Percentiles rank a stretch among this genome's conserved stretches.
These are phyloP conservation scores for Toxotes chatareus DNA, from an alignment of 2,113 vertebrate species.

Conservation along the genomic window DNA sequence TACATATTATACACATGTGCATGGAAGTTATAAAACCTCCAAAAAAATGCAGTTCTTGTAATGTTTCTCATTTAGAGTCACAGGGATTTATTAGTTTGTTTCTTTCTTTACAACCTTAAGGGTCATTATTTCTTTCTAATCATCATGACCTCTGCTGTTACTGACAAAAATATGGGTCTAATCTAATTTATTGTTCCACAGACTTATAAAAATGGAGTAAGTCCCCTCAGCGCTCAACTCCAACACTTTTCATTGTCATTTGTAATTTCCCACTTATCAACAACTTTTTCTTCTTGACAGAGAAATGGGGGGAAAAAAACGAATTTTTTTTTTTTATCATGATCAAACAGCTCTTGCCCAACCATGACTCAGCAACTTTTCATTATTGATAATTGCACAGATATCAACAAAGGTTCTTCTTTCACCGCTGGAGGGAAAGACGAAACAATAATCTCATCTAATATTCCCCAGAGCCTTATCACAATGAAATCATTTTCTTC, in stretches of 20 bases:
- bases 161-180: constrained; percentile 39
- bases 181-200: constrained; percentile 57
- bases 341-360: constrained; percentile 53
- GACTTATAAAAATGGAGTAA: constrained; percentile 45
- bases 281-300: constrained; percentile 43
- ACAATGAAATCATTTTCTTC: constrained; percentile 62
- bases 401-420: constrained; percentile 64
- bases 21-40: background rate
- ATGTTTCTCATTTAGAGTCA: background rate
- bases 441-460: constrained; percentile 71
- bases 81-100: background rate
- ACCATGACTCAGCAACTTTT: constrained; percentile 74
- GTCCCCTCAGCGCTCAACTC: constrained; percentile 38
- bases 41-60: background rate
- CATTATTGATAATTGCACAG: constrained; percentile 62
- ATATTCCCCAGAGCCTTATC: constrained; percentile 71
- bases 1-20: background rate
- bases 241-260: constrained; percentile 43
- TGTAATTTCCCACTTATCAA: constrained; percentile 62
- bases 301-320: background rate
- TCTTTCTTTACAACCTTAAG: constrained; percentile 1
- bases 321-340: constrained; percentile 51
- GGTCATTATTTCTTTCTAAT: constrained; percentile 17
- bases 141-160: constrained; percentile 38
- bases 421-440: constrained; percentile 47